These are phyloP conservation scores for Probosciger aterrimus DNA, from an alignment of 2,113 vertebrate species.

Conservation along the genomic window DNA sequence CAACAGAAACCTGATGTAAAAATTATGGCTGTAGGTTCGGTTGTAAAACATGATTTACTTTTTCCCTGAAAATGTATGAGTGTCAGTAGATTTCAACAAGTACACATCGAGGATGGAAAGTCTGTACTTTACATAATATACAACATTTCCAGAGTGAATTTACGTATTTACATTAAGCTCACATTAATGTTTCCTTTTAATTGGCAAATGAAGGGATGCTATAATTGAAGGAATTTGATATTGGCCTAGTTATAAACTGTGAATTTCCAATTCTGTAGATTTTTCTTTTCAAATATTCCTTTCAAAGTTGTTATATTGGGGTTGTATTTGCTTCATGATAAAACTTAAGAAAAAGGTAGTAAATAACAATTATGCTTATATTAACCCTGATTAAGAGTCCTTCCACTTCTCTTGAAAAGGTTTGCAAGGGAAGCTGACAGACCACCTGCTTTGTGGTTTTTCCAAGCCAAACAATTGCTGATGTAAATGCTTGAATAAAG, in stretches of 20 bases:
- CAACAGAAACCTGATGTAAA: conserved; percentile 58
- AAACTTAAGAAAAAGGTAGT: neutral
- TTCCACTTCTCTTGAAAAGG: neutral
- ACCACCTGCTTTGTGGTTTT: neutral
- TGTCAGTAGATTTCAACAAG: conserved; percentile 65
- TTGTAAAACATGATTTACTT: neutral
- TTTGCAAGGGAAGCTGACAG: conserved; percentile 40
- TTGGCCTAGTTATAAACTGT: conserved; percentile 64
- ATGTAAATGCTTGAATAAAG: neutral
- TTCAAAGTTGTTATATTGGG: conserved; percentile 19
- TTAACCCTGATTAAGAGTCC: neutral
- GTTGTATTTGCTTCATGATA: conserved; percentile 34
- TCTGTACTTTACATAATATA: conserved; percentile 64
- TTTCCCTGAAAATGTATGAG: neutral
- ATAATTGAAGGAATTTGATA: conserved; percentile 61
- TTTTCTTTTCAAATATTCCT: conserved; percentile 33
- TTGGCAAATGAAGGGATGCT: conserved; percentile 60
- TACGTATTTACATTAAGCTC: conserved; percentile 41
- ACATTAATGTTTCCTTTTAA: conserved; percentile 52
- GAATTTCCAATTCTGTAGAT: conserved; percentile 64
- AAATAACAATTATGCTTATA: neutral
- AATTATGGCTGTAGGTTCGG: conserved; percentile 51
- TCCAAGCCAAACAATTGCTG: neutral
- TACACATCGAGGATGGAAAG: conserved; percentile 50
- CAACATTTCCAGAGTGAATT: conserved; percentile 63